These are phyloP conservation scores for Crotophaga sulcirostris DNA, from an alignment of 2,113 vertebrate genomes.

Conservation along the genomic window DNA sequence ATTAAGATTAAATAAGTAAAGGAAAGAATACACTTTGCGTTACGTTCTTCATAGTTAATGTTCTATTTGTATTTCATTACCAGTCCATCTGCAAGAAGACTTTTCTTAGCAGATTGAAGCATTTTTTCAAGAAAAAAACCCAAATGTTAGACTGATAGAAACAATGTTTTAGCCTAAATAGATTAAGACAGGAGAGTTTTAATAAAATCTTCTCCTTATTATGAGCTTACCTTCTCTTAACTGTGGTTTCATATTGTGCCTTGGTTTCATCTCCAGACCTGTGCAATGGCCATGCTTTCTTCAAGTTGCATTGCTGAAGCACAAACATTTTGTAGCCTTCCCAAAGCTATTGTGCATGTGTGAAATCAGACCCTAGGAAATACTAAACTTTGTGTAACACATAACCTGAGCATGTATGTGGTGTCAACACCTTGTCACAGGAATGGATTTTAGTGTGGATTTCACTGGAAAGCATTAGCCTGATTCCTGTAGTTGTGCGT, in stretches of 20 bases:
- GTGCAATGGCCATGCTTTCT: not conserved
- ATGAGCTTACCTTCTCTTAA: not conserved
- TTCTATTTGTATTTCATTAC: slow-evolving; percentile 50
- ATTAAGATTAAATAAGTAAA: slow-evolving; percentile 34
- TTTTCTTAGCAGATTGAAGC: slow-evolving; percentile 29
- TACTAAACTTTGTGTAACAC: not conserved
- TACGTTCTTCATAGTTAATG: not conserved
- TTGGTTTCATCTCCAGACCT: not conserved
- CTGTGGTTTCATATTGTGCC: not conserved
- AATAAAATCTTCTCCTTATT: not conserved
- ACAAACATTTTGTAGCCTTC: not conserved
- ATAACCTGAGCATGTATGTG: not conserved
- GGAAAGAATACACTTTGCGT: not conserved
- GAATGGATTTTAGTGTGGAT: not conserved
- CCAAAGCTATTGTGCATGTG: not conserved
- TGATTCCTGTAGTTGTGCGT: not conserved
- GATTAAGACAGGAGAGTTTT: not conserved
- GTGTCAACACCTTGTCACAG: not conserved
- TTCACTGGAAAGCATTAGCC: rapidly evolving
- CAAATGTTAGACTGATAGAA: not conserved
- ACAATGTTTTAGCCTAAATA: not conserved
- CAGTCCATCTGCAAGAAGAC: slow-evolving; percentile 32
- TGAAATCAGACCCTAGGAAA: not conserved
- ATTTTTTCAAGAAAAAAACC: not conserved
- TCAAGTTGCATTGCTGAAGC: not conserved